A percentile compares a stretch with the other conserved stretches of the same genome.
These are phyloP conservation scores for pig (Sus scrofa) DNA, from an alignment of 2,113 vertebrate genomes.

Conservation along the genomic window DNA sequence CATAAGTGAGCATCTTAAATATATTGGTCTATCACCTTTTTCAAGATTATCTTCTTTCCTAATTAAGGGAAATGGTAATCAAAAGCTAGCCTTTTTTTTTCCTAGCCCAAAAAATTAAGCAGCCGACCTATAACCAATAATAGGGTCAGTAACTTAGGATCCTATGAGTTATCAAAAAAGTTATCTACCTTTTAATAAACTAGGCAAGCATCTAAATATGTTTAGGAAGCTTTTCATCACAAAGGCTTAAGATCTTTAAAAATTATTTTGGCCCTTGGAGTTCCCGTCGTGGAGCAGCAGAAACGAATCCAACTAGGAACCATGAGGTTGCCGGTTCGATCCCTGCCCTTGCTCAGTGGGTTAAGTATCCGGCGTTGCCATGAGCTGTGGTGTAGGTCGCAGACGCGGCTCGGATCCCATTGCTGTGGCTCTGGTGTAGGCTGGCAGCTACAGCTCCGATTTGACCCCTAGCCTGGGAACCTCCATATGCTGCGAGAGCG, in stretches of 20 bases:
- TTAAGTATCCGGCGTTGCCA: no score
- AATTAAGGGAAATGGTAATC: not conserved
- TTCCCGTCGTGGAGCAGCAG: no score
- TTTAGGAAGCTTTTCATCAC: constrained; percentile 14
- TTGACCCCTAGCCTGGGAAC: no score
- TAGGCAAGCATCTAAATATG: not conserved
- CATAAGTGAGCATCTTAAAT: not conserved
- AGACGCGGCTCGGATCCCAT: no score
- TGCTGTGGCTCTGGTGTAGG: no score
- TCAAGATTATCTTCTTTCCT: not conserved
- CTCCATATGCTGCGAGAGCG: no score
- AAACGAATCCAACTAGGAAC: no score
- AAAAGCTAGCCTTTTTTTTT: not conserved
- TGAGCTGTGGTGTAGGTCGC: no score
- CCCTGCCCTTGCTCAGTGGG: no score
- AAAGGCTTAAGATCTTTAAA: constrained; percentile 18
- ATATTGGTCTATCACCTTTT: not conserved
- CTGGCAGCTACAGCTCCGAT: no score
- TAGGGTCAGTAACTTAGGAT: not conserved
- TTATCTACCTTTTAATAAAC: not conserved
- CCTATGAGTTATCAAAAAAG: not conserved
- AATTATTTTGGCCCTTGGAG: not conserved
- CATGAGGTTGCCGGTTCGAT: no score
- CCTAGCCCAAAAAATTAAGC: not conserved
- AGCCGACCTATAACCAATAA: not conserved